Percentiles rank a stretch among this genome's conserved stretches.
These are phyloP conservation scores for Dasysyrphus albostriatus DNA, from an alignment of 2,888 invertebrate species.

Conservation along the genomic window DNA sequence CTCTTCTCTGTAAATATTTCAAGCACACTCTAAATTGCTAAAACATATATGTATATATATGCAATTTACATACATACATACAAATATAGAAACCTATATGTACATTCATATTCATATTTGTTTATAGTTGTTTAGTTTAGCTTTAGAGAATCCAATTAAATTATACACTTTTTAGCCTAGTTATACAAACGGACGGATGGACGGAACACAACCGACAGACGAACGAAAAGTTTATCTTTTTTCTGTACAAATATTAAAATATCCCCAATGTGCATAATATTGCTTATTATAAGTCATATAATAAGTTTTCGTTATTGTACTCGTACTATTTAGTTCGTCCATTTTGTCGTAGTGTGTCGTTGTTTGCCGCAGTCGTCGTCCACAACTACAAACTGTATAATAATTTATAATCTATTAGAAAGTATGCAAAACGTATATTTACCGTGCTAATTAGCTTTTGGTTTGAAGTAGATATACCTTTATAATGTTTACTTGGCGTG, in stretches of 20 bases:
- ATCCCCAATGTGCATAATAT: conserved; percentile 70
- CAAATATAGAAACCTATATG: neutral
- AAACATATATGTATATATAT: neutral
- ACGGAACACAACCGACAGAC: neutral
- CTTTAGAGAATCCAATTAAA: conserved; percentile 72
- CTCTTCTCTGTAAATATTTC: conserved; percentile 64
- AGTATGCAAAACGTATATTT: conserved; percentile 75
- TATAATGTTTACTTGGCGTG: conserved; percentile 70
- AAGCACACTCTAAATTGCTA: conserved; percentile 36
- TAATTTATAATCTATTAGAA: conserved; percentile 74
- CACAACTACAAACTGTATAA: conserved; percentile 47
- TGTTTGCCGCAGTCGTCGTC: conserved; percentile 40
- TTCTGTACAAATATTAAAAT: conserved; percentile 70
- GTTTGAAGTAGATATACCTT: conserved; percentile 65
- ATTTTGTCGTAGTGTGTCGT: conserved; percentile 34
- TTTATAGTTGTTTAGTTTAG: conserved; percentile 65
- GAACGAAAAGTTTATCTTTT: conserved; percentile 56
- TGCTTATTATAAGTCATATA: conserved; percentile 43
- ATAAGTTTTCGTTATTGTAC: conserved; percentile 28
- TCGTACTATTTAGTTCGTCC: conserved; percentile 34
- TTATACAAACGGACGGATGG: conserved; percentile 23
- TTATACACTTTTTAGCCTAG: conserved; percentile 68
- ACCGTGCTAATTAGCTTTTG: conserved; percentile 75
- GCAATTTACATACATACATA: neutral
- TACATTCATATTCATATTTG: conserved; percentile 52